Conservation (phyloP, 2,888 invertebrate species). For the Polietes domitor region DNA sequence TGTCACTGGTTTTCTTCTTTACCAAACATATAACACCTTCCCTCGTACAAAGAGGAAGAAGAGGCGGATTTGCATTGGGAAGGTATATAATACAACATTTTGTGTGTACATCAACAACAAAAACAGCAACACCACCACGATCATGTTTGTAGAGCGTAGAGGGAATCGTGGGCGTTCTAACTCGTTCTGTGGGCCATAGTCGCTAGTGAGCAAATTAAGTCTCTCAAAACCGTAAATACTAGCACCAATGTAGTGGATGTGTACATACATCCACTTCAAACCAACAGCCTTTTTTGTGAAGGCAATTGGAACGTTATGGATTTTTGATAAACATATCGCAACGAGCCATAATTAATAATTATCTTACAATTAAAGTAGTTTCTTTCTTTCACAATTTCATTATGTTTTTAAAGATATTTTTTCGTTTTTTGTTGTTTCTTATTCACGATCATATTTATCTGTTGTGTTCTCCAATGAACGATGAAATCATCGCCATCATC, state of each 20-base stretch:
- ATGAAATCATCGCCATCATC: constrained; percentile 55
- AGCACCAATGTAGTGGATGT: not conserved
- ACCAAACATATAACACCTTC: not conserved
- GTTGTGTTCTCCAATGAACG: constrained; percentile 19
- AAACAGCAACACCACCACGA: constrained; percentile 6
- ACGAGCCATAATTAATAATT: not conserved
- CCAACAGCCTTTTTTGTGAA: not conserved
- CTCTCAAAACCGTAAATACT: not conserved
- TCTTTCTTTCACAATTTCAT: constrained; percentile 13
- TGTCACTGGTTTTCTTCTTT: not conserved
- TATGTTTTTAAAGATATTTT: not conserved
- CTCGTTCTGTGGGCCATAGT: constrained; percentile 57
- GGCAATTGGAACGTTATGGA: constrained; percentile 14
- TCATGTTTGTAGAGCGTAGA: constrained; percentile 36
- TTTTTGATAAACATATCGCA: not conserved
- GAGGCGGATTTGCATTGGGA: constrained; percentile 38
- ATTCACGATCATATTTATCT: constrained; percentile 48
- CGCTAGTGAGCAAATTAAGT: constrained; percentile 6
- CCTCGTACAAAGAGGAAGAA: constrained; percentile 36
- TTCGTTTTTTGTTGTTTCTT: not conserved
- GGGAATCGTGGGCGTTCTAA: constrained; percentile 68
- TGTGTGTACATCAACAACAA: constrained; percentile 30
- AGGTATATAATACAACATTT: not conserved
- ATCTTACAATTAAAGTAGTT: not conserved
- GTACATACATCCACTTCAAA: not conserved